Percentiles rank a stretch among this genome's conserved stretches.
Conservation (phyloP, 2,888 invertebrate genomes). For the Luperina nickerlii region DNA sequence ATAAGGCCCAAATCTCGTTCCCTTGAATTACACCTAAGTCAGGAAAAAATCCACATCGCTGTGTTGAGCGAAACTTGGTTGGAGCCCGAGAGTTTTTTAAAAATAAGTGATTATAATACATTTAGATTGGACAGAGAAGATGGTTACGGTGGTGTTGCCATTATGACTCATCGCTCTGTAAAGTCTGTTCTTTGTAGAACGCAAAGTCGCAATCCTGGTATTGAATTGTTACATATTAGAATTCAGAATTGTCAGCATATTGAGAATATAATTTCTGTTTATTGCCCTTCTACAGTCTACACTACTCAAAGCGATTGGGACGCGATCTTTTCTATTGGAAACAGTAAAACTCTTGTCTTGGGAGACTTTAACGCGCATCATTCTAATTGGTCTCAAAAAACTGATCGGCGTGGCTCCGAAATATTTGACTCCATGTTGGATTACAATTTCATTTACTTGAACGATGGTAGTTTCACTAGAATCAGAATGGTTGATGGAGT, state of each 20-base stretch:
- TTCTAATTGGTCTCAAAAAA: neutral
- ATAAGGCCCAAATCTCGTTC: neutral
- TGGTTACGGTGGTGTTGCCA: constrained; percentile 24
- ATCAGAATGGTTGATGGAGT: constrained; percentile 9
- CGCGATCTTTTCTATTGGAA: neutral
- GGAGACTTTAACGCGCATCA: neutral
- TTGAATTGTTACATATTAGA: constrained; percentile 9
- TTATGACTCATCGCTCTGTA: constrained; percentile 20
- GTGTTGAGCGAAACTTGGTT: constrained; percentile 15
- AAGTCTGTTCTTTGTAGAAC: constrained; percentile 1
- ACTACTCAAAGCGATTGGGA: neutral
- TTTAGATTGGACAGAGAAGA: neutral
- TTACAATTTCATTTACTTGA: constrained; percentile 13
- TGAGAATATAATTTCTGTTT: neutral
- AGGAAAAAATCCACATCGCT: too few relatives aligned
- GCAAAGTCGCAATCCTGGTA: constrained; percentile 2
- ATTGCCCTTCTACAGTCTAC: neutral
- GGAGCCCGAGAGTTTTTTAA: constrained; percentile 4
- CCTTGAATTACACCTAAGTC: neutral
- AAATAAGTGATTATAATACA: constrained; percentile 5
- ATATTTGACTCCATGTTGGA: constrained; percentile 25
- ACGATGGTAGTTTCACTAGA: constrained; percentile 20
- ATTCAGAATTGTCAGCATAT: constrained; percentile 13
- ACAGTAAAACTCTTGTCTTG: neutral
- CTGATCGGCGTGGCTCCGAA: neutral